These are phyloP conservation scores for Mythimna pallens DNA, from an alignment of 2,888 invertebrate species.

Conservation along the genomic window DNA sequence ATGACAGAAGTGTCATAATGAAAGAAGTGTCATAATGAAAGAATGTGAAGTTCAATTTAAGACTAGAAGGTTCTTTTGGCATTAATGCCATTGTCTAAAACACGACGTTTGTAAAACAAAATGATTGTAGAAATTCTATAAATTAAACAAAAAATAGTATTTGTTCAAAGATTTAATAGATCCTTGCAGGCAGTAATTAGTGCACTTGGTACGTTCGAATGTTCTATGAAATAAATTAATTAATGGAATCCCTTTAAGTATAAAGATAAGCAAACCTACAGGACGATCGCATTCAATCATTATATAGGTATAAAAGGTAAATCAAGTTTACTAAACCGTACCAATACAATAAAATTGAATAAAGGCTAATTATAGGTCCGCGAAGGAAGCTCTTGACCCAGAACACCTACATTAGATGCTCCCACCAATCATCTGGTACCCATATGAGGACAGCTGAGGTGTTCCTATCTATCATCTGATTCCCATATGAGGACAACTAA, in stretches of 20 bases:
- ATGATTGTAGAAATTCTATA: not conserved
- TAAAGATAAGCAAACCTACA: too few species aligned
- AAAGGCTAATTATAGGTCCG: not conserved
- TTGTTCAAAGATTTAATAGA: too few species aligned
- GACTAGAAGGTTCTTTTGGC: not conserved
- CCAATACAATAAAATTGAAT: too few species aligned
- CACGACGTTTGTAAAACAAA: too few species aligned
- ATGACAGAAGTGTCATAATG: not conserved
- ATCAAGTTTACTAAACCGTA: not conserved
- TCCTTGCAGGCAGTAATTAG: not conserved
- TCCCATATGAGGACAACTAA: conserved; percentile 12
- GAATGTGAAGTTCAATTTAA: not conserved
- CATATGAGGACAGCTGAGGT: conserved; percentile 9
- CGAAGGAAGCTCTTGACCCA: conserved; percentile 3
- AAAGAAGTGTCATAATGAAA: not conserved
- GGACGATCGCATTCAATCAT: too few species aligned
- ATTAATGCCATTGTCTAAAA: not conserved
- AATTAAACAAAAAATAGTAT: not conserved
- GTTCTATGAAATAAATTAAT: not conserved
- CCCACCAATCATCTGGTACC: conserved; percentile 13
- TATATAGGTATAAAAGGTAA: not conserved
- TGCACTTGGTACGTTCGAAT: not conserved
- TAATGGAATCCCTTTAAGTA: not conserved
- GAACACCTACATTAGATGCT: conserved; percentile 38
- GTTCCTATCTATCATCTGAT: conserved; percentile 12